Evolutionary conservation across 2,888 invertebrate genomes (phyloP), one percentile per base, ranked within the genome.

Genomic region (Spodoptera exigua): DNA sequence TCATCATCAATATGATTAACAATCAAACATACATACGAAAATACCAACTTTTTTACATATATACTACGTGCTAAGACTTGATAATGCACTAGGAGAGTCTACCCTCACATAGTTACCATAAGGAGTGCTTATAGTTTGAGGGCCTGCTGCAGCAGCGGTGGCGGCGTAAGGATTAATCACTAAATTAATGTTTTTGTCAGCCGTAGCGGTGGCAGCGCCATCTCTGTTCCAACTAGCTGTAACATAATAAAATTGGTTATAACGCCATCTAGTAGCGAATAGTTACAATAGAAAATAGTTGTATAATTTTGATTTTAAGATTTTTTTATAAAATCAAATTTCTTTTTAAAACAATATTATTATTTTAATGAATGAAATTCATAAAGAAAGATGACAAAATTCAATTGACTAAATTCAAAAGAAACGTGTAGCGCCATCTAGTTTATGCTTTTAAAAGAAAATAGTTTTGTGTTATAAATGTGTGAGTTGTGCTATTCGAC

Each of bases 61-160:
- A 2, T 18, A 14, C 1, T 18, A 66, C 16, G 53, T 70, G 13
- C 16, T 47, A 45, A 54, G 17, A 48, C 58, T 58, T 13, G 69
- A 39, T 17, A 61, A 40, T 5, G 18, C 21, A 17, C 51, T 63
- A 10, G 71, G 55, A 3, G 77, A 32, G 27, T 83, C 81, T 4
- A 86, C 55, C 66, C 83, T 89, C 21, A 91, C 79, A 36, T 92
- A 92, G 52, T 90, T 87, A 3, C 92, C 92, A 45, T 86, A 92
- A 0, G 92, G 92, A 0, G 92, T 92, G 70, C 88, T 90, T 5
- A 92, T 90, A 2, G 92, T 92, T 54, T 89, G 91, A 9, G 92
- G 92, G 4, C 68, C 68, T 11, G 69, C 46, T 0, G 87, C 91
- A 2, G 69, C 46, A 0, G 87, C 91, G 2, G 87, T 90, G 2